Base-by-base conservation (phyloP, 35 echinoderm and acorn worm species). In the Heliocidaris erythrogramma region DNA sequence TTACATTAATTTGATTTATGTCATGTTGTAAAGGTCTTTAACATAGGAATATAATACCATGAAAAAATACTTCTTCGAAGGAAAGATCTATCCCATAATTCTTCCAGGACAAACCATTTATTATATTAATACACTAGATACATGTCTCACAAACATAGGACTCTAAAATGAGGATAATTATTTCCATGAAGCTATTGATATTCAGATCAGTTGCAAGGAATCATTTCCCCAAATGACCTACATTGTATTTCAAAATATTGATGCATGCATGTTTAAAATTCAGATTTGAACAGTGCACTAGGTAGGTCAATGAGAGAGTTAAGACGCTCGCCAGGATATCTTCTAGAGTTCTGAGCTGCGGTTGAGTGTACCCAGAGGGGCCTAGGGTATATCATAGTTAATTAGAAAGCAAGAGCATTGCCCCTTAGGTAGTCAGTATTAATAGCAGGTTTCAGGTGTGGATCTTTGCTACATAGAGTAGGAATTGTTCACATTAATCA, bases 361-460 rank as follows among this genome's bases (percentile, higher is more conserved):
- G 65, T 78, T 78, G 65, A 78, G 65, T 27, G 65, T 78, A 78
- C 65, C 65, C 65, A 78, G 65, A n/a, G 65, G 65, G 65, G 65
- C 65, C 27, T n/a, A 27, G 65, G 27, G 65, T 78, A 78, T 78
- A 78, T 78, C 65, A n/a, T 78, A n/a, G 65, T 24, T 78, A 78
- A 78, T 78, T 78, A 78, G 65, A 78, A 78, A 78, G 65, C 65
- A 78, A 78, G 65, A 78, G 18, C 65, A 78, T 78, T 18, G 65
- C 18, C 65, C 65, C 65, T 78, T 78, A n/a, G 65, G 65, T 78
- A 78, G 65, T 78, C 65, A n/a, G 65, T 78, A 78, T 78, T 78
- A 78, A 78, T 78, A 78, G 65, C 65, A 78, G 65, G 65, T 78
- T 78, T 78, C 65, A 78, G 65, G 65, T 78, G 65, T 78, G 65